Base-by-base conservation (phyloP, 1,140 invertebrate species). In the Drosophila guanche region DNA sequence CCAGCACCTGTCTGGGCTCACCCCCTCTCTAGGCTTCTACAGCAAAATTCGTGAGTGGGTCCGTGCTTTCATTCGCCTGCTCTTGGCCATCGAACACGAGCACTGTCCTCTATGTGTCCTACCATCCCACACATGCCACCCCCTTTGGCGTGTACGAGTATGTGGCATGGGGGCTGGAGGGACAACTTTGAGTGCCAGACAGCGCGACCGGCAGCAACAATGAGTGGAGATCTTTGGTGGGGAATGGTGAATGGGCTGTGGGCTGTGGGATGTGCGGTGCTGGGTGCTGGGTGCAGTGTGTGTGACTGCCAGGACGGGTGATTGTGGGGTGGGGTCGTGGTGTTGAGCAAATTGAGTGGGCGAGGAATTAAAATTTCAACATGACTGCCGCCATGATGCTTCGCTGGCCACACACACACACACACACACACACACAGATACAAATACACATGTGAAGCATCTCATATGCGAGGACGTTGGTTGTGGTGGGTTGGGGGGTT, bases 361-460 rank as follows among this genome's bases (percentile, higher is more conserved):
- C 81, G 81, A 85, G 80, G 81, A 85, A 85, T 85, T 85, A 80
- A 85, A 85, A 85, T 85, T 85, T 86, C 81, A 85, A 86, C 81
- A 85, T 85, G 80, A 85, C 81, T 85, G 81, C 80, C 77, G 81
- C 77, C 80, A 86, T 84, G 70, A 74, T 84, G 80, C 80, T 74
- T 80, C 63, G 60, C 80, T 85, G 80, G 81, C 81, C 80, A 85
- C 76, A 72, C 61, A 84, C 60, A 73, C 58, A 46, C 54, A 16
- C 47, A 56, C 37, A 71, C 45, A 53, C 52, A 23, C 50, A 73
- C 37, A 45, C 14, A 57, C 33, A 33, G 51, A 16, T 10, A 53
- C 8, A 41, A 5, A 4, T 41, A 8, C 23, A 54, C 52, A 48
- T 62, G 41, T 54, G 63, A 12, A 37, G 33, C 33, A 37, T 25